Evolutionary conservation across 2,113 vertebrate genomes (phyloP).

Genomic region (Columbina picui): DNA sequence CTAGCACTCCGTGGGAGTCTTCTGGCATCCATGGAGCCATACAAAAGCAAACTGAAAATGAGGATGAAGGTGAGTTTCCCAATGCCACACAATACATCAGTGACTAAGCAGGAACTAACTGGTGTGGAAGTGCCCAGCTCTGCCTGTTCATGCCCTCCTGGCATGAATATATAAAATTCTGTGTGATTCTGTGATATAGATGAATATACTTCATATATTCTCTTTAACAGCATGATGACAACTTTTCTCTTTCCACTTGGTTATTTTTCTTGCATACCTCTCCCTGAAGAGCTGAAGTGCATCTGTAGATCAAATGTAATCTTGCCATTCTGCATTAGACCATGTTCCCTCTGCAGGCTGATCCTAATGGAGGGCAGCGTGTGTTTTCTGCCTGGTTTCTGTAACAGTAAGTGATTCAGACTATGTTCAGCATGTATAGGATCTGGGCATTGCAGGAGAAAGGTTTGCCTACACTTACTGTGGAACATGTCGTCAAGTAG

Average conservation of each 20-base stretch:
- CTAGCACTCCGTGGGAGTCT: neutral
- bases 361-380: neutral
- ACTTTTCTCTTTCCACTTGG: neutral
- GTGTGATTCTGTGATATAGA: no score
- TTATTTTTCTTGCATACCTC: neutral
- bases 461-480: neutral
- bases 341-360: neutral
- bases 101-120: neutral
- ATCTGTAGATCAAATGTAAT: neutral
- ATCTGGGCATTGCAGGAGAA: neutral
- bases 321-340: neutral
- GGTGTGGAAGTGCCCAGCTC: neutral
- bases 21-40: neutral
- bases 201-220: neutral
- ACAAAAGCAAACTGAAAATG: neutral
- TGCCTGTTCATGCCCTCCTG: neutral
- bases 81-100: neutral
- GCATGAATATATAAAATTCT: no score
- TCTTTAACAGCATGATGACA: neutral
- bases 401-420: neutral
- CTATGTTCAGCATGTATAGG: fast-evolving
- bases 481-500: neutral
- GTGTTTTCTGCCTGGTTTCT: neutral
- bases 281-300: neutral
- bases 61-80: neutral